A percentile compares a stretch with the other conserved stretches of the same genome.
Evolutionary conservation across 2,113 vertebrate genomes (phyloP).

Genomic region (Rhinichthys klamathensis): DNA sequence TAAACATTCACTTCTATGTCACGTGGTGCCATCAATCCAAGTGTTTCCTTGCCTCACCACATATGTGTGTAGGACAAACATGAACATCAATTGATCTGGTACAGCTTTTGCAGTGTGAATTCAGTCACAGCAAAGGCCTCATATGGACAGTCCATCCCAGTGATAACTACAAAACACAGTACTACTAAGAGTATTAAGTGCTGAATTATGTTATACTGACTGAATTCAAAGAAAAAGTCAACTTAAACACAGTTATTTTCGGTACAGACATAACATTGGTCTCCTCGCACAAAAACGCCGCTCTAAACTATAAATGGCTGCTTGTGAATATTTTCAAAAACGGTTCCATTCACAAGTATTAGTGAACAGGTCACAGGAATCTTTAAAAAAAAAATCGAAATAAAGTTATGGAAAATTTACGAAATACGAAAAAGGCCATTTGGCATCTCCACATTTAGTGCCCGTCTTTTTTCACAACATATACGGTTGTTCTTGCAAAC

Average conservation of each 20-base stretch:
- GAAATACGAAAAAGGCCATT: background rate
- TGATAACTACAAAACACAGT: conserved; percentile 15
- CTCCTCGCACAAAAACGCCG: background rate
- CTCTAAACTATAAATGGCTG: conserved; percentile 13
- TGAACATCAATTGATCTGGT: background rate
- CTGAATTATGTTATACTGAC: conserved; percentile 16
- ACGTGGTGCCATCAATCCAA: background rate
- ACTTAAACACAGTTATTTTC: conserved; percentile 47
- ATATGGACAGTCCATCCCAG: conserved; percentile 8
- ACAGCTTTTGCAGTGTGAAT: conserved; percentile 2
- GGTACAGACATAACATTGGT: conserved; percentile 30
- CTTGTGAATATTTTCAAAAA: conserved; percentile 5
- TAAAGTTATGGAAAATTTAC: background rate
- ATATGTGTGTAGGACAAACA: background rate
- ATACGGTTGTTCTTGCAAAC: background rate
- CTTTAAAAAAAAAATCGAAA: background rate
- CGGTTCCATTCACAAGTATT: background rate
- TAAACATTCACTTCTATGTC: background rate
- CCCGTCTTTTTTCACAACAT: background rate
- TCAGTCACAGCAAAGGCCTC: conserved; percentile 29
- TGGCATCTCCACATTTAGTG: conserved; percentile 41
- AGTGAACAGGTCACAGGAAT: background rate
- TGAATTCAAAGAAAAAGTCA: conserved; percentile 9
- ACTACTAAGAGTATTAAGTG: conserved; percentile 25
- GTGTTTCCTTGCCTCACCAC: background rate